Evolutionary conservation across 2,113 vertebrate genomes (phyloP).

Genomic region (Prinia subflava): DNA sequence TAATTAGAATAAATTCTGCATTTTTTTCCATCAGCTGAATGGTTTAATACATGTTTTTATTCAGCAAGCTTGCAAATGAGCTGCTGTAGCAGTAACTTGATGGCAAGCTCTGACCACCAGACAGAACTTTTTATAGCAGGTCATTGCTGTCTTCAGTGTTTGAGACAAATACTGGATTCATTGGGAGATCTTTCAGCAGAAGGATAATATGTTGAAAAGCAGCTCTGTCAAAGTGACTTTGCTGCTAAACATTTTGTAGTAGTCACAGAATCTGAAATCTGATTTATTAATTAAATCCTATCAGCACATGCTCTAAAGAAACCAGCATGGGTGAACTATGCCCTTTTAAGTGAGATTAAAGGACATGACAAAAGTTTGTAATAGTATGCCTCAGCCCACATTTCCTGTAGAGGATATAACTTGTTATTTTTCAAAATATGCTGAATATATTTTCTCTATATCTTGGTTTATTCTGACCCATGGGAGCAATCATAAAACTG

Average conservation of each 20-base stretch:
- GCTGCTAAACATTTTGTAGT: constrained; percentile 11
- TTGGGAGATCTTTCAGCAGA: constrained; percentile 25
- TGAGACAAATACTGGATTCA: constrained; percentile 12
- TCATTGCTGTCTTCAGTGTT: constrained; percentile 10
- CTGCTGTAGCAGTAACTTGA: neutral
- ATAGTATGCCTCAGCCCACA: neutral
- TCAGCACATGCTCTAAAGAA: constrained; percentile 29
- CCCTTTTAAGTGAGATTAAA: constrained; percentile 10
- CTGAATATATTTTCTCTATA: constrained; percentile 17
- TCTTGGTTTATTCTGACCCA: neutral
- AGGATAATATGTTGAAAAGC: neutral
- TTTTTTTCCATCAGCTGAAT: neutral
- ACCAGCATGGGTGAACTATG: neutral
- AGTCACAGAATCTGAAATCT: constrained; percentile 1
- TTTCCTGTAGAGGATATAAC: constrained; percentile 1
- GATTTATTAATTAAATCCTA: constrained; percentile 45
- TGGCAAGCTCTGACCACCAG: neutral
- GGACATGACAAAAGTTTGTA: neutral
- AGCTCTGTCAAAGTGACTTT: constrained; percentile 24
- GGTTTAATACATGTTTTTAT: constrained; percentile 26
- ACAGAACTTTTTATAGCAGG: neutral
- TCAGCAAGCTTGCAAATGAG: neutral
- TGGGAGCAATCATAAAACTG: constrained; percentile 9
- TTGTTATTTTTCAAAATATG: constrained; percentile 54
- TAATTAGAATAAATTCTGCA: neutral